Conservation (phyloP, 1,140 invertebrate species). For the Mesaphorura yosii region DNA sequence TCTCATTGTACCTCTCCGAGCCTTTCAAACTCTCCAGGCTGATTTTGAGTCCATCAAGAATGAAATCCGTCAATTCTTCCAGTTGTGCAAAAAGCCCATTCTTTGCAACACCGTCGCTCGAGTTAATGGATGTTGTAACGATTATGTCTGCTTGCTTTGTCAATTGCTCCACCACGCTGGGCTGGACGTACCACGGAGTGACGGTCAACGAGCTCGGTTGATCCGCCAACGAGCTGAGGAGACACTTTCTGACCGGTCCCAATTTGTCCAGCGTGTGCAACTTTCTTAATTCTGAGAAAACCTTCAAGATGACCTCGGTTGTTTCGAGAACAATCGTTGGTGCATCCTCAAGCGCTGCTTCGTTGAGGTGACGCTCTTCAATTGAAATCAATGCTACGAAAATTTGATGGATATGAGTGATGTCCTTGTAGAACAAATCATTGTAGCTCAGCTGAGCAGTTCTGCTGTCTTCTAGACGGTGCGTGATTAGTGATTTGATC, state of each 20-base stretch:
- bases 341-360: slow-evolving; percentile 2
- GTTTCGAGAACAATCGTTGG: slow-evolving; percentile 11
- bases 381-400: slow-evolving; percentile 17
- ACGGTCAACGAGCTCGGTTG: neutral
- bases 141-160: slow-evolving; percentile 4
- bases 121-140: too few species aligned
- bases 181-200: slow-evolving; percentile 18
- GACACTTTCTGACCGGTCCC: neutral
- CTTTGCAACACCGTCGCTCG: too few species aligned
- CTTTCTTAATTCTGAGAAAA: neutral
- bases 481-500: slow-evolving; percentile 17
- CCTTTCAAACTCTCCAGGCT: slow-evolving; percentile 57
- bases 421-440: slow-evolving; percentile 30
- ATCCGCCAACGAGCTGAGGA: neutral
- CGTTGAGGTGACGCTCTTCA: slow-evolving; percentile 18
- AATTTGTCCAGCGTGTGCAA: neutral
- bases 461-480: slow-evolving; percentile 11
- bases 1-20: slow-evolving; percentile 44
- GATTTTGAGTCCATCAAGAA: slow-evolving; percentile 58
- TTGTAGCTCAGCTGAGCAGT: slow-evolving; percentile 19
- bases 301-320: slow-evolving; percentile 21
- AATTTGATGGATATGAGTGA: slow-evolving; percentile 26
- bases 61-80: slow-evolving; percentile 57
- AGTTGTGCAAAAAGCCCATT: slow-evolving; percentile 44
- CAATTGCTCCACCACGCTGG: slow-evolving; percentile 4